Evolutionary conservation across 1,140 invertebrate genomes (phyloP), one percentile per base, ranked within the genome.

Genomic region (Zaprionus tsacasi): DNA sequence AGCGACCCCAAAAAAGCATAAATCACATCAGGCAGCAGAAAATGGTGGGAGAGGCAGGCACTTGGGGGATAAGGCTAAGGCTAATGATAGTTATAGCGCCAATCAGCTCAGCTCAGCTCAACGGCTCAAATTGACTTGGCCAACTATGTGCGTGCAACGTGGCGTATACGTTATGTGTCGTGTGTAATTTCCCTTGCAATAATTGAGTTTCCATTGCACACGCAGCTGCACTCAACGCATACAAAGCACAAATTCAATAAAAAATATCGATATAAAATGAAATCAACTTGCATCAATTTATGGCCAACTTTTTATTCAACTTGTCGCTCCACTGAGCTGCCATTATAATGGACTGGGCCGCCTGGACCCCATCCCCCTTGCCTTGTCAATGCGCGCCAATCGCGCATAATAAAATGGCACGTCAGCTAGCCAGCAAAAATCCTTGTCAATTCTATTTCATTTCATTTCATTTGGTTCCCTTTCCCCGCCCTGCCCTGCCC

Each of bases 401-500:
- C 45, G 64, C 43, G 66, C 80, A 77, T 68, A 74, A 78, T 60
- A 80, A 85, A 80, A 55, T 25, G 36, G 45, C 63, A 45, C 58
- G 50, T 38, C 66, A 52, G 59, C 52, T 52, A 50, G 58, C 25
- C 52, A 43, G 35, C 33, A 54, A 56, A 69, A 80, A 70, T 78
- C 81, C 78, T 50, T 85, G 69, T 85, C 81, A 78, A 59, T 81
- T 85, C 68, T 67, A 78, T 73, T 80, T 64, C 64, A 70, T 78
- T 80, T 73, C 65, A 25, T 61, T 43, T 63, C 30, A 38, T 56
- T 56, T 61, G 15, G 33, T 12, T 40, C 12, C 55, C 35, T 48
- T 33, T 54, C 48, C 38, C 66, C 2, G 21, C 52, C 65, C 66
- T 21, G 21, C 52, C 65, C 60, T 58, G 27, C 30, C 30, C 66